phyloP scores from a whole-genome alignment of 2,113 vertebrate genomes.

The Oryzias celebensis region DNA sequence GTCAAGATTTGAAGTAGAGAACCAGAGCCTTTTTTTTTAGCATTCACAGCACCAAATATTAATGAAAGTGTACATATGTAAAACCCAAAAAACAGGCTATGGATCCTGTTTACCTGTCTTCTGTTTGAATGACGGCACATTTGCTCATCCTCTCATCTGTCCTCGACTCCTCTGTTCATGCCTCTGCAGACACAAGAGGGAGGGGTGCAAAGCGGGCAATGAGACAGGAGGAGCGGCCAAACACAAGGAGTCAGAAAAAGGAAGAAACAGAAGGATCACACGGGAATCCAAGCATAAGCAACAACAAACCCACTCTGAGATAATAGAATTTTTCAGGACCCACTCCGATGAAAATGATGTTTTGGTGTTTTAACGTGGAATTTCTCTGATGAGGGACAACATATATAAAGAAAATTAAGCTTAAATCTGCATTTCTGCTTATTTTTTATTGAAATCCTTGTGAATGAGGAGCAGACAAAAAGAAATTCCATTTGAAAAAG shows the following conservation, averaged over 20 bases:
- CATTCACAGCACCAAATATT: too few relatives aligned
- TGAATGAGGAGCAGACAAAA: too few relatives aligned
- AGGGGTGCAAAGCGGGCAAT: background rate
- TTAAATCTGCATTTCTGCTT: too few relatives aligned
- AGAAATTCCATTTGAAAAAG: too few relatives aligned
- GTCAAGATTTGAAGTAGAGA: too few relatives aligned
- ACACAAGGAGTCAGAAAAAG: background rate
- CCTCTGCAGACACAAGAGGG: background rate
- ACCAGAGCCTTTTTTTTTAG: too few relatives aligned
- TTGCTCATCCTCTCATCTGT: background rate
- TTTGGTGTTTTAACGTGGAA: background rate
- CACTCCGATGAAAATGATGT: background rate
- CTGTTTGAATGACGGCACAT: background rate
- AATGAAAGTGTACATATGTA: too few relatives aligned
- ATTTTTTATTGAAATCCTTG: too few relatives aligned
- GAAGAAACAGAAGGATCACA: background rate
- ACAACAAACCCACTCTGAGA: background rate
- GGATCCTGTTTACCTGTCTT: background rate
- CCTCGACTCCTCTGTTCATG: background rate
- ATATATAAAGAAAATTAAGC: too few relatives aligned
- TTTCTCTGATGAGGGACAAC: too few relatives aligned
- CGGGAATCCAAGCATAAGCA: background rate
- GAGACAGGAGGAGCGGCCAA: background rate
- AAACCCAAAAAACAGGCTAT: background rate
- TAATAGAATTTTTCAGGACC: background rate